Conservation (phyloP, 1,140 invertebrate species). For the Zaprionus capensis region DNA sequence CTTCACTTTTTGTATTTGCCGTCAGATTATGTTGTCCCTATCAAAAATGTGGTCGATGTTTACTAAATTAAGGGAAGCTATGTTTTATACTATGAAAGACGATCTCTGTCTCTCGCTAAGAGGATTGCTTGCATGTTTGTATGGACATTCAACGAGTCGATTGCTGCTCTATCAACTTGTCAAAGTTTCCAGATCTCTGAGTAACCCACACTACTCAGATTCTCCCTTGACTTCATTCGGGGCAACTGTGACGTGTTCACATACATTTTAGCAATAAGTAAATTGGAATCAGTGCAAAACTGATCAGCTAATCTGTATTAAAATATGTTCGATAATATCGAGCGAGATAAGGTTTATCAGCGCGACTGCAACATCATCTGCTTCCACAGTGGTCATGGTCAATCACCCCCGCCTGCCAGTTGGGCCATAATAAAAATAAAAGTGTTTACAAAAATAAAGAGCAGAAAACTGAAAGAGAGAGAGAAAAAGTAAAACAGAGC, state of each 20-base stretch:
- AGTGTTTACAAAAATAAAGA: slow-evolving; percentile 37
- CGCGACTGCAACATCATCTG: not conserved
- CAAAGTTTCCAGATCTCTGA: not conserved
- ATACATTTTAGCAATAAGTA: not conserved
- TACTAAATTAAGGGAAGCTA: too few relatives aligned
- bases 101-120: not conserved
- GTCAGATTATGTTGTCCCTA: too few relatives aligned
- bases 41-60: too few relatives aligned
- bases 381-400: not conserved
- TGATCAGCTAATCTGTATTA: not conserved
- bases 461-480: not conserved
- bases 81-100: too few relatives aligned
- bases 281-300: not conserved
- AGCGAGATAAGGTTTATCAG: not conserved
- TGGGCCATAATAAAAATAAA: slow-evolving; percentile 2
- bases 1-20: too few relatives aligned
- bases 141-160: too few relatives aligned
- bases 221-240: too few relatives aligned
- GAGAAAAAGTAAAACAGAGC: slow-evolving; percentile 11
- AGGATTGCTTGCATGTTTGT: too few relatives aligned
- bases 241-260: not conserved
- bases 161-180: too few relatives aligned
- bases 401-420: not conserved
- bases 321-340: not conserved
- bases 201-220: not conserved